A percentile compares a stretch with the other conserved stretches of the same genome.
phyloP scores from a whole-genome alignment of 2,888 invertebrate species.

The Nycteola revayana region DNA sequence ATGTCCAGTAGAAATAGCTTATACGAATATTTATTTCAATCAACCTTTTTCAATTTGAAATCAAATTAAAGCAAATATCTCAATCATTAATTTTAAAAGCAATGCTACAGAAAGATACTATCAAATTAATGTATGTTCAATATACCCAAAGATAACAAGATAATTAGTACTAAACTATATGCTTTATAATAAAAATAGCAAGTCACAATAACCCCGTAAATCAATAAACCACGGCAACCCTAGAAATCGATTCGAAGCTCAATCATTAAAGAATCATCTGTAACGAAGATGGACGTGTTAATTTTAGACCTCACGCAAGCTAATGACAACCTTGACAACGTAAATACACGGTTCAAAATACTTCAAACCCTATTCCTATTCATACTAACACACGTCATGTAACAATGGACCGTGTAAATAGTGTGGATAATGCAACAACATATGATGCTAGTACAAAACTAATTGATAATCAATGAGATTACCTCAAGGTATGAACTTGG shows the following conservation, averaged over 20 bases:
- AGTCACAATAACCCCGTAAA: slow-evolving; percentile 72
- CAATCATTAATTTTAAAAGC: too few species aligned
- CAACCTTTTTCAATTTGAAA: too few species aligned
- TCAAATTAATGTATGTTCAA: too few species aligned
- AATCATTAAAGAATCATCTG: slow-evolving; percentile 76
- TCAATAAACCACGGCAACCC: slow-evolving; percentile 72
- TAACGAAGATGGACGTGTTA: slow-evolving; percentile 76
- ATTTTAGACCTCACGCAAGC: slow-evolving; percentile 42
- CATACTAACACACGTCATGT: slow-evolving; percentile 48
- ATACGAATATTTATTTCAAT: too few species aligned
- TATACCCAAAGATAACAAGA: slow-evolving; percentile 42
- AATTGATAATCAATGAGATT: slow-evolving; percentile 79
- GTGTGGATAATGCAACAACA: slow-evolving; percentile 75
- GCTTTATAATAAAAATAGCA: slow-evolving; percentile 53
- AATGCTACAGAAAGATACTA: too few species aligned
- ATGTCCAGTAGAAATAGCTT: too few species aligned
- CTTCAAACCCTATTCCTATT: slow-evolving; percentile 22
- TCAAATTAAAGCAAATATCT: too few species aligned
- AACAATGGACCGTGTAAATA: slow-evolving; percentile 74
- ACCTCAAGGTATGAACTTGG: slow-evolving; percentile 37
- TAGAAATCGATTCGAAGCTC: slow-evolving; percentile 68
- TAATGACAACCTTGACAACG: slow-evolving; percentile 38
- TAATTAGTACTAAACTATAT: slow-evolving; percentile 49
- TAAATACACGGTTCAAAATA: slow-evolving; percentile 40
- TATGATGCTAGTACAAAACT: slow-evolving; percentile 74